Evolutionary conservation across 2,113 vertebrate species (phyloP).

Genomic region (Apeltes quadracus): DNA sequence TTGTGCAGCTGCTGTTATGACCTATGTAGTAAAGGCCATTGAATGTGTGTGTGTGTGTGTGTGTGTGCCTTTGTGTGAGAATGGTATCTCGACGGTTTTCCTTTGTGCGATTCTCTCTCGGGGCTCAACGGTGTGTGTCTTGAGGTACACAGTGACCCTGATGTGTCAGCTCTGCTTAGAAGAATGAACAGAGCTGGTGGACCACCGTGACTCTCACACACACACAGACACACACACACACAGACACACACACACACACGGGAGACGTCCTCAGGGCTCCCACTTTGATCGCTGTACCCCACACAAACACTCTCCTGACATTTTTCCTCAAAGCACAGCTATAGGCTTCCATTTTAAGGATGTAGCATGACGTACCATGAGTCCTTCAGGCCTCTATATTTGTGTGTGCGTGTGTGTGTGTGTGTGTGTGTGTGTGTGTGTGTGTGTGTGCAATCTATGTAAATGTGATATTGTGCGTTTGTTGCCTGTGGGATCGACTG

Average conservation of each 20-base stretch:
- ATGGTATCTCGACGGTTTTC: slow-evolving; percentile 55
- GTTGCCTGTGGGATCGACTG: slow-evolving; percentile 26
- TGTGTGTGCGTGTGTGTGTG: too few species aligned
- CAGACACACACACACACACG: slow-evolving; percentile 25
- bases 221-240: slow-evolving; percentile 26
- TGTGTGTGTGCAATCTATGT: slow-evolving; percentile 19
- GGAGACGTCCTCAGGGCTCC: slow-evolving; percentile 39
- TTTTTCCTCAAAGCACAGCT: slow-evolving; percentile 56
- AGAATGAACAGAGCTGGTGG: slow-evolving; percentile 58
- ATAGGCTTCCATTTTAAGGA: slow-evolving; percentile 46
- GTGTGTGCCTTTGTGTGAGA: slow-evolving; percentile 32
- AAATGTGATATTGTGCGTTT: background rate
- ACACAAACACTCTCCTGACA: slow-evolving; percentile 48
- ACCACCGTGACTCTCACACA: slow-evolving; percentile 58
- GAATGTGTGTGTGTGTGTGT: slow-evolving; percentile 1
- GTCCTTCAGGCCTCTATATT: slow-evolving; percentile 39
- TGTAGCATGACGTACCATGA: slow-evolving; percentile 27
- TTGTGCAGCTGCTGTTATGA: slow-evolving; percentile 55
- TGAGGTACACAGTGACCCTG: slow-evolving; percentile 70
- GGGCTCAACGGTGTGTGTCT: slow-evolving; percentile 67
- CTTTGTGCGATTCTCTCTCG: slow-evolving; percentile 38
- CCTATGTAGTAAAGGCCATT: slow-evolving; percentile 69
- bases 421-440: too few species aligned
- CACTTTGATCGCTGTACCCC: slow-evolving; percentile 41
- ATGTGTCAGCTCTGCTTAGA: slow-evolving; percentile 77